phyloP scores from a whole-genome alignment of 2,888 invertebrate species.

The Plagiodera versicolora region DNA sequence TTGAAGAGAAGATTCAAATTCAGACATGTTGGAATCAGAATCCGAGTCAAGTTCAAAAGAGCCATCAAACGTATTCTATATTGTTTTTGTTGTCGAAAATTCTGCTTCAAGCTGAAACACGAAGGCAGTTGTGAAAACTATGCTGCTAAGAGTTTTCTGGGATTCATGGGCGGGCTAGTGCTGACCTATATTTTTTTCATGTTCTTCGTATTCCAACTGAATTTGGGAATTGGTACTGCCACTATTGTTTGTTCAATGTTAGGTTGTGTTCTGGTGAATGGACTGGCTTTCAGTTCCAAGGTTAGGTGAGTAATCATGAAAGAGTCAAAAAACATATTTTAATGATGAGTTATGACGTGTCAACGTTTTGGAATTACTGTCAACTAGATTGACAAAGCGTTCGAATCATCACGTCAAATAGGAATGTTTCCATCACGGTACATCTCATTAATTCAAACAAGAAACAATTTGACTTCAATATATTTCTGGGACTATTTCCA shows the following conservation, averaged over 20 bases:
- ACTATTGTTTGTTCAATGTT: conserved; percentile 65
- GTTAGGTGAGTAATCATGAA: conserved; percentile 53
- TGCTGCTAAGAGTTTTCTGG: conserved; percentile 64
- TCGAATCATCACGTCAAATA: too few species aligned
- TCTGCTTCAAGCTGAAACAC: conserved; percentile 54
- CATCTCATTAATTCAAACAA: too few species aligned
- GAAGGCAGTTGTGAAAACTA: conserved; percentile 64
- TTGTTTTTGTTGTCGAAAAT: conserved; percentile 47
- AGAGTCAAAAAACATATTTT: too few species aligned
- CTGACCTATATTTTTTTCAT: conserved; percentile 68
- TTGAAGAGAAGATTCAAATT: conserved; percentile 46
- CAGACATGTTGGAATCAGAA: conserved; percentile 55
- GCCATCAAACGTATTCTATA: conserved; percentile 46
- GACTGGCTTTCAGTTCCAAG: conserved; percentile 66
- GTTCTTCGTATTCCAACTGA: conserved; percentile 68
- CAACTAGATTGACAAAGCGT: too few species aligned
- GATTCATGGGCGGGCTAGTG: conserved; percentile 66
- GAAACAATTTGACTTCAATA: too few species aligned
- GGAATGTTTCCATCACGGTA: too few species aligned
- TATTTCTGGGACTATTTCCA: too few species aligned
- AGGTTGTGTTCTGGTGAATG: conserved; percentile 66
- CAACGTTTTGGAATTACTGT: too few species aligned
- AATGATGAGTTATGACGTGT: too few species aligned
- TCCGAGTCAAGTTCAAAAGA: conserved; percentile 52
- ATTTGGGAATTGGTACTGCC: conserved; percentile 62